Evolutionary conservation across 2,113 vertebrate species (phyloP), one percentile per base, ranked within the genome.

Genomic region (Isichthys henryi): DNA sequence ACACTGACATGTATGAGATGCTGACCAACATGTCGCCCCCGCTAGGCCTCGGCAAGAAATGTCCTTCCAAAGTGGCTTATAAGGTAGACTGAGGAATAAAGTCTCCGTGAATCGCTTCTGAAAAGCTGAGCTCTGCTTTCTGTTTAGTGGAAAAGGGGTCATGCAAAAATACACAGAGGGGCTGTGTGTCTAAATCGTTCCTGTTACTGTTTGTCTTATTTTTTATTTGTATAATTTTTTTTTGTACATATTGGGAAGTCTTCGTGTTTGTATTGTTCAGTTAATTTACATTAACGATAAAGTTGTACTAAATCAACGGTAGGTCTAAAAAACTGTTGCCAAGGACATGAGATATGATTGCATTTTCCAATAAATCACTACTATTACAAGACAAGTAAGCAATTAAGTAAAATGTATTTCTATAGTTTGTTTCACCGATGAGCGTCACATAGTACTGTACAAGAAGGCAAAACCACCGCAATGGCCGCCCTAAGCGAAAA

Each of bases 1-100:
- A 99, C 96, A 99, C 97, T 97, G 98, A 99, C 96, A 99, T 99
- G 98, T 99, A 99, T 97, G 98, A 99, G 97, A 99, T 99, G 98
- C 97, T 99, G 98, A 99, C 98, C 96, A 97, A 98, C 97, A 99
- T 99, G 98, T 99, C 98, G 93, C 98, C 98, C 93, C 98, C 98
- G 92, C 98, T 99, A 96, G 98, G 98, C 97, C 98, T 99, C 95
- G 98, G 98, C 96, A 99, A 98, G 97, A 99, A 99, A 98, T 99
- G 98, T 96, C 98, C 98, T 94, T 98, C 98, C 97, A 99, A 99
- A 96, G 95, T 99, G 96, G 98, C 98, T 92, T 99, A 99, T 97
- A 99, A 99, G 98, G 98, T 99, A 99, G 96, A 97, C 89, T 84
- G 93, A 94, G 95, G 93, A 94, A 93, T 95, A 19, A 48, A 39